Evolutionary conservation across 2,113 vertebrate genomes (phyloP).

Genomic region (Panthera uncia): DNA sequence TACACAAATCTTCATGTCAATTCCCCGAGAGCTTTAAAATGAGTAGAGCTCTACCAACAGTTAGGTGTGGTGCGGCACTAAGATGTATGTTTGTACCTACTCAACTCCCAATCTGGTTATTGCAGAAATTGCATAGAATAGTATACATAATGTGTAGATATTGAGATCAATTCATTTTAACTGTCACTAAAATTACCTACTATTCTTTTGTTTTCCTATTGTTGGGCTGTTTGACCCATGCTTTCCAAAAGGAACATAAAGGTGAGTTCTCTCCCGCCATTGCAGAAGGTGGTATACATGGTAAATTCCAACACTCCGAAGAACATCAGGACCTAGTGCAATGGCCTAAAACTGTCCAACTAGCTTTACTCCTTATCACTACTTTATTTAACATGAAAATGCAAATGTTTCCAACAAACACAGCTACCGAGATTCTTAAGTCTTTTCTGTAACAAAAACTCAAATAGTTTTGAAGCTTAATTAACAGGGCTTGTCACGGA

Average conservation of each 20-base stretch:
- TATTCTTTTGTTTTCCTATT: background rate
- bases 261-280: background rate
- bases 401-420: background rate
- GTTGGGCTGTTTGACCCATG: background rate
- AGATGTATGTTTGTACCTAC: background rate
- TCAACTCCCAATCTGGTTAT: background rate
- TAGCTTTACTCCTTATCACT: background rate
- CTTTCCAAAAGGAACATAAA: background rate
- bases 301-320: background rate
- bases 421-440: background rate
- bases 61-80: background rate
- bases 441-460: slow-evolving; percentile 27
- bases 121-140: background rate
- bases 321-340: background rate
- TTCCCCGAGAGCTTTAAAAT: background rate
- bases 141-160: background rate
- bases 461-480: slow-evolving; percentile 14
- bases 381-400: background rate
- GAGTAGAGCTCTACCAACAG: background rate
- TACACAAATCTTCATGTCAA: background rate
- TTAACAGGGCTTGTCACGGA: slow-evolving; percentile 21
- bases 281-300: background rate
- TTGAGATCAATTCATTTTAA: background rate
- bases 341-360: background rate
- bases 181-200: background rate